These are phyloP conservation scores for Tineola bisselliella DNA, from an alignment of 2,888 invertebrate species.

Conservation along the genomic window DNA sequence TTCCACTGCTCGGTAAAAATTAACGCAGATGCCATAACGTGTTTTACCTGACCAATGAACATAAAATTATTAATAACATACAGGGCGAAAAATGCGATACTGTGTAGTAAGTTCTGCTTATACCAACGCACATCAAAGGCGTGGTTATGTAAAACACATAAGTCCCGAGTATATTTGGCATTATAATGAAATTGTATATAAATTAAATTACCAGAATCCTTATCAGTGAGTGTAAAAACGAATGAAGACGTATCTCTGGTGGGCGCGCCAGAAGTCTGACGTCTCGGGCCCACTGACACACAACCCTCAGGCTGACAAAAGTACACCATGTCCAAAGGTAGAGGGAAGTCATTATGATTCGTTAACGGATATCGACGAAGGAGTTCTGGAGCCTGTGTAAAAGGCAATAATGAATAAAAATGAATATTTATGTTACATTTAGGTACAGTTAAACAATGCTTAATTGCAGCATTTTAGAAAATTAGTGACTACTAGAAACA, in stretches of 20 bases:
- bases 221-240: slow-evolving; percentile 98
- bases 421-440: no score
- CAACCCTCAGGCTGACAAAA: slow-evolving; percentile 99
- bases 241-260: slow-evolving; percentile 94
- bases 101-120: no score
- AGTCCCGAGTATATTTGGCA: no score
- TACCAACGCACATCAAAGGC: no score
- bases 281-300: slow-evolving; percentile 87
- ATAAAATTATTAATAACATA: no score
- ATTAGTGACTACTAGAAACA: no score
- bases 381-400: slow-evolving; percentile 85
- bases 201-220: slow-evolving; percentile 84
- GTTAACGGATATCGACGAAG: slow-evolving; percentile 94
- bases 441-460: no score
- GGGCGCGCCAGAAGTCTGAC: slow-evolving; percentile 61
- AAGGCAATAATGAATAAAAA: no score
- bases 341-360: slow-evolving; percentile 96
- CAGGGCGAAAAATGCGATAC: no score
- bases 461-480: no score
- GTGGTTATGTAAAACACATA: no score
- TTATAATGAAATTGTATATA: background rate
- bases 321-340: slow-evolving; percentile 98
- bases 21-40: slow-evolving; percentile 96
- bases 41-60: slow-evolving; percentile 72
- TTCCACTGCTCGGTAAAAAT: slow-evolving; percentile 95